phyloP scores from a whole-genome alignment of 2,888 invertebrate species.

The Athetis lepigone region DNA sequence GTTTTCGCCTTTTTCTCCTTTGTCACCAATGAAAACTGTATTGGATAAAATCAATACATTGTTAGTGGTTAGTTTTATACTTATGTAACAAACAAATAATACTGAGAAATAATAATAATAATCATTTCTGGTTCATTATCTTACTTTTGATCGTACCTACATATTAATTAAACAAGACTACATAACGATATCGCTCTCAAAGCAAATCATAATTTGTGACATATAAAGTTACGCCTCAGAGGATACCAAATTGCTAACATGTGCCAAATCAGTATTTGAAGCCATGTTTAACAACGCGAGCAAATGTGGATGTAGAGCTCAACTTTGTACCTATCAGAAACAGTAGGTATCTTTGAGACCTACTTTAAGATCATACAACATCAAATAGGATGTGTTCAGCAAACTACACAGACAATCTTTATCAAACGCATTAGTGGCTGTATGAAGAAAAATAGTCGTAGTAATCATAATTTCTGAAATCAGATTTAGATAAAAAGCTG shows the following conservation, averaged over 20 bases:
- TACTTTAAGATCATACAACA: too few relatives aligned
- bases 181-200: background rate
- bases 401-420: too few relatives aligned
- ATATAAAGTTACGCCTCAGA: background rate
- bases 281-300: background rate
- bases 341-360: too few relatives aligned
- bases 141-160: background rate
- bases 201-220: conserved; percentile 18
- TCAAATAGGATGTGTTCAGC: background rate
- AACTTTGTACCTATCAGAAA: background rate
- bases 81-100: background rate
- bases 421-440: too few relatives aligned
- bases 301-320: background rate
- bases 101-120: background rate
- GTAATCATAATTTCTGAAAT: background rate
- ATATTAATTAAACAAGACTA: conserved; percentile 3
- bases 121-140: background rate
- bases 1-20: conserved; percentile 72
- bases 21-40: conserved; percentile 79
- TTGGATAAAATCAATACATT: conserved; percentile 19
- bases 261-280: background rate
- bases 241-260: background rate
- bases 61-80: conserved; percentile 22
- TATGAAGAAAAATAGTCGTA: background rate
- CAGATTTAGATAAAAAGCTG: background rate